Conservation (phyloP, 2,113 vertebrate genomes). For the Ptilorrhoa leucosticta region DNA sequence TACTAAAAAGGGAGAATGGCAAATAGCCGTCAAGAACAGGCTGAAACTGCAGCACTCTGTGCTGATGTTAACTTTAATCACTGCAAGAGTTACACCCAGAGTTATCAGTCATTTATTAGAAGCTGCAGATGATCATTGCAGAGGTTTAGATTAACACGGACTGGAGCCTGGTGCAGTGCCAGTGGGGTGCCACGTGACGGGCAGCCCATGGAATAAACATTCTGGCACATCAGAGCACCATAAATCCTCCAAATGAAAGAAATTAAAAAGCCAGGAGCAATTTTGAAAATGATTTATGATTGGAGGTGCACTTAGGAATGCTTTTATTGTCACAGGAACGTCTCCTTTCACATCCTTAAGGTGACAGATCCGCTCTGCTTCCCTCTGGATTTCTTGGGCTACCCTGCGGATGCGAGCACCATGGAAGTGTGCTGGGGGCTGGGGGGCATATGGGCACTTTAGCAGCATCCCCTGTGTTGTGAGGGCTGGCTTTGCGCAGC, state of each 20-base stretch:
- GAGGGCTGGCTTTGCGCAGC: background rate
- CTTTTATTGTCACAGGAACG: constrained; percentile 57
- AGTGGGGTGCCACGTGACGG: background rate
- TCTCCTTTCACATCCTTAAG: constrained; percentile 53
- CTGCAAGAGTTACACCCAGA: background rate
- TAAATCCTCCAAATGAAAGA: constrained; percentile 61
- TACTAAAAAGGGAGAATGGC: constrained; percentile 40
- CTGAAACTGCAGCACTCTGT: background rate
- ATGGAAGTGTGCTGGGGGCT: background rate
- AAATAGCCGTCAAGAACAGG: constrained; percentile 32
- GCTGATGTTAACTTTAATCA: constrained; percentile 21
- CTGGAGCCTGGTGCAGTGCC: background rate
- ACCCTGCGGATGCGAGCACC: background rate
- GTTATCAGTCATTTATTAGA: constrained; percentile 36
- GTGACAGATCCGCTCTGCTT: constrained; percentile 34
- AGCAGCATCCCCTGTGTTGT: background rate
- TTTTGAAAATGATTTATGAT: constrained; percentile 62
- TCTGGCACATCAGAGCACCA: background rate
- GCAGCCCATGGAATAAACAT: constrained; percentile 46
- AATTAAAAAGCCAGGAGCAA: constrained; percentile 65
- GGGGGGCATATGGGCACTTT: background rate
- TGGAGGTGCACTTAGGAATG: constrained; percentile 50
- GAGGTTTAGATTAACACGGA: background rate
- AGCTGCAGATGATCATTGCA: background rate
- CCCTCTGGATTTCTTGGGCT: background rate